phyloP scores from a whole-genome alignment of 2,113 vertebrate species.

The Baryphthengus martii region DNA sequence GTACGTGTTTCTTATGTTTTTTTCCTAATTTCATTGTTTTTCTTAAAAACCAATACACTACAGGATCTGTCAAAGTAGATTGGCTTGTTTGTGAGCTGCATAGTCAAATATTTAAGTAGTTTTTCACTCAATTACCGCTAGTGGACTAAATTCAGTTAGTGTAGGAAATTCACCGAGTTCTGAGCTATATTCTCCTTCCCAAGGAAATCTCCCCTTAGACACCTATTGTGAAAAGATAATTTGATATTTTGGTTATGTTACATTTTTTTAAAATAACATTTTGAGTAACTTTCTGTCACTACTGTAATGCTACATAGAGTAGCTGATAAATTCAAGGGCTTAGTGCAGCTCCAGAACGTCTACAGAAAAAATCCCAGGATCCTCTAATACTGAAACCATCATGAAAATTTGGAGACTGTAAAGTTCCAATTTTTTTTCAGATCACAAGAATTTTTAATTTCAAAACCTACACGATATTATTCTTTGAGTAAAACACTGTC shows the following conservation, averaged over 20 bases:
- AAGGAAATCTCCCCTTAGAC: not conserved
- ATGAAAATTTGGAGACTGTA: not conserved
- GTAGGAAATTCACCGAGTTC: not conserved
- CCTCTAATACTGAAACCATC: not conserved
- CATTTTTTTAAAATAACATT: not conserved
- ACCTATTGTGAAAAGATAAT: not conserved
- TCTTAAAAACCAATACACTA: not conserved
- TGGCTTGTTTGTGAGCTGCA: not conserved
- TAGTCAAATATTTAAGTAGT: not conserved
- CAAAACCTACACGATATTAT: not conserved
- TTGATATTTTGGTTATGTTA: not conserved
- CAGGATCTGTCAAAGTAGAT: not conserved
- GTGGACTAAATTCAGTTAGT: not conserved
- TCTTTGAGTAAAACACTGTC: not conserved
- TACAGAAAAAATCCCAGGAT: not conserved
- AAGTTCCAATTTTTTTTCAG: not conserved
- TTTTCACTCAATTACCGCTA: not conserved
- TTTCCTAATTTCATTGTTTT: not conserved
- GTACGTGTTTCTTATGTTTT: not conserved
- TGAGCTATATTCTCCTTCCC: not conserved
- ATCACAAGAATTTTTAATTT: not conserved
- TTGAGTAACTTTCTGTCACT: not conserved
- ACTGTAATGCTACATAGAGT: accelerated
- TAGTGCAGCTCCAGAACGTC: not conserved
- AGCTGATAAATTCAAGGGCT: not conserved